A percentile compares a stretch with the other conserved stretches of the same genome.
Evolutionary conservation across 30 jellyfish, hydroid and myxozoan genomes (phyloP).

Genomic region (Clytia hemisphaerica): DNA sequence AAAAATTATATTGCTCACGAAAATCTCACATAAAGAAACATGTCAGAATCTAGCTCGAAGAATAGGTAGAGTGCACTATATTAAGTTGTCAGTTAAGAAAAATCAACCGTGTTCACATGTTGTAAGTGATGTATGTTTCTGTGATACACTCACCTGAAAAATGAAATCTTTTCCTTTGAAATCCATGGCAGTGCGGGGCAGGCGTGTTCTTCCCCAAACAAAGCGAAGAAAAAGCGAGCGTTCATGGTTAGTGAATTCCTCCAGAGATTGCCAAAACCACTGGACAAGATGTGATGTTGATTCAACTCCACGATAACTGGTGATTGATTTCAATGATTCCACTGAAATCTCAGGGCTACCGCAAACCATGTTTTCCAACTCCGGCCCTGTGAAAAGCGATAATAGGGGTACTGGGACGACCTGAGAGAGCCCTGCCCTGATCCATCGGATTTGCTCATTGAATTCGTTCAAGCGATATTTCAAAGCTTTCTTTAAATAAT

Average conservation of each 20-base stretch:
- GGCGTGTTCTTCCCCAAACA: constrained; percentile 93
- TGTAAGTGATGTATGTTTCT: too few relatives aligned
- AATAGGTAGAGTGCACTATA: background rate
- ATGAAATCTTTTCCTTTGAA: constrained; percentile 84
- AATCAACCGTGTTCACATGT: too few relatives aligned
- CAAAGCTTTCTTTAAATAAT: constrained; percentile 33
- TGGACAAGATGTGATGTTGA: constrained; percentile 46
- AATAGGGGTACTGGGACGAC: constrained; percentile 76
- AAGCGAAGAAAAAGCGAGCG: constrained; percentile 80
- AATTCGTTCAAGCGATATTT: constrained; percentile 55
- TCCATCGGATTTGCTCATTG: constrained; percentile 65
- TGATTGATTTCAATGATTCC: constrained; percentile 58
- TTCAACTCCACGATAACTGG: constrained; percentile 67
- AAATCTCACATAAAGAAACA: too few relatives aligned
- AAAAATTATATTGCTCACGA: too few relatives aligned
- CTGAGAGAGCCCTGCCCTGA: constrained; percentile 73
- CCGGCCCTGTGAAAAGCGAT: constrained; percentile 53
- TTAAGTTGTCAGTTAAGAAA: too few relatives aligned
- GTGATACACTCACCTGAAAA: constrained; percentile 72
- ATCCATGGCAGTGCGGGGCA: constrained; percentile 85
- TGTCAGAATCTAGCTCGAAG: background rate
- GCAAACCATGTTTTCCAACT: constrained; percentile 76
- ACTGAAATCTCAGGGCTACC: constrained; percentile 83
- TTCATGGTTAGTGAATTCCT: constrained; percentile 64
- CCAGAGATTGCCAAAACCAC: constrained; percentile 93